Evolutionary conservation across 2,113 vertebrate genomes (phyloP), one percentile per base, ranked within the genome.

Genomic region (Speoplatyrhinus poulsoni): DNA sequence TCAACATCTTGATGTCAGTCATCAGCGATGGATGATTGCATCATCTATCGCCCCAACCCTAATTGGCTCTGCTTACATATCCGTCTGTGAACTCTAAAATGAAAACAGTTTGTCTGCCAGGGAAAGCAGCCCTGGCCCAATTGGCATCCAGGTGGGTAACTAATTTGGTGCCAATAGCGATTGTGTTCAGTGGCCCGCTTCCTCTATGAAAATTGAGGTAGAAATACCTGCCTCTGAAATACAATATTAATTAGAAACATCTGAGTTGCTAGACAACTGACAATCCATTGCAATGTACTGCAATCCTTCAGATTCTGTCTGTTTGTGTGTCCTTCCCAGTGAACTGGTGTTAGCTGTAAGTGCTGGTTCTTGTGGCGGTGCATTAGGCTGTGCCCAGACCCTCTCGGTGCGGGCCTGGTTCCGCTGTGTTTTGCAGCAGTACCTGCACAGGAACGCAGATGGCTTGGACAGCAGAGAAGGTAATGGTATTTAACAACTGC

Each of bases 371-470:
- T 87, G 91, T 7, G 72, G 47, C 13, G 86, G 87, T 72, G 87
- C 85, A 12, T 88, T 83, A 11, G 73, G 86, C 16, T 94, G 95
- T 6, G 95, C 94, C 6, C 95, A 98, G 76, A 91, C 93, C 53
- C 73, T 95, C 76, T 95, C 93, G n/a, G 82, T 99, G 9, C 94
- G 94, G 52, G 92, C 96, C 16, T 99, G 98, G 98, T 91, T 98
- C 76, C 93, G 98, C 63, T 98, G 96, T 79, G 47, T 96, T 86
- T 87, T 99, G 54, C 98, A 98, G 92, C 97, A 95, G 88, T 93
- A 97, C 84, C 72, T 95, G 59, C 92, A 95, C 83, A 94, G 88
- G 72, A 93, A 91, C 75, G 56, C 65, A 7, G 91, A 91, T 11
- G 81, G 87, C 1, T 82, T 84, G 4, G 86, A 90, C 56, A 90